Conservation (phyloP, 2,113 vertebrate species). For the Emberiza fucata region DNA sequence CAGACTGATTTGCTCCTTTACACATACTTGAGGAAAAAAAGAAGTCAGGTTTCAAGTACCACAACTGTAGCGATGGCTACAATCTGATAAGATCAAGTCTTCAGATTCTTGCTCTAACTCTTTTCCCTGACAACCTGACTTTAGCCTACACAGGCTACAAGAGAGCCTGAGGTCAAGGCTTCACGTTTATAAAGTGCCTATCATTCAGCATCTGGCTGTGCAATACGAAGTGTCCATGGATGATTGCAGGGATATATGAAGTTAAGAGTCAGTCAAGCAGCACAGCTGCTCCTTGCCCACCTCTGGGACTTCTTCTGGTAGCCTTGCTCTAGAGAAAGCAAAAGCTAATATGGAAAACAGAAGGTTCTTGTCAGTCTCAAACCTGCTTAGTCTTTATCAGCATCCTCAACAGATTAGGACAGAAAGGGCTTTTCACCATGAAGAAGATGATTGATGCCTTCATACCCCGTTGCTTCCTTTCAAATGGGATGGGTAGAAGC, state of each 20-base stretch:
- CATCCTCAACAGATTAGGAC: not conserved
- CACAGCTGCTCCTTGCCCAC: not conserved
- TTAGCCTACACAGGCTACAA: not conserved
- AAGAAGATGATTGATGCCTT: not conserved
- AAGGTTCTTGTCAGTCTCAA: not conserved
- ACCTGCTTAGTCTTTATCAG: not conserved
- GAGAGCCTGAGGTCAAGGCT: not conserved
- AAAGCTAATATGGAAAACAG: not conserved
- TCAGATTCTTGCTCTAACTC: not conserved
- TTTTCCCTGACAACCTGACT: not conserved
- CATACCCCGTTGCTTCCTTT: not conserved
- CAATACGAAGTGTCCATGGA: not conserved
- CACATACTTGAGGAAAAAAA: rapidly evolving
- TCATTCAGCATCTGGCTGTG: not conserved
- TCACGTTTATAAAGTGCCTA: not conserved
- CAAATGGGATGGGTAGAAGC: not conserved
- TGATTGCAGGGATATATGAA: not conserved
- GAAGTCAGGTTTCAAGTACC: not conserved
- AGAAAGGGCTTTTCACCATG: not conserved
- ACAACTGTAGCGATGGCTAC: not conserved
- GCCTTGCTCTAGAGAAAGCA: not conserved
- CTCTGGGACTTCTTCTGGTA: not conserved
- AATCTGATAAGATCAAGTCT: not conserved
- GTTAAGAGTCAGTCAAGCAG: not conserved
- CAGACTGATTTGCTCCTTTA: not conserved